Evolutionary conservation across 1,140 invertebrate species (phyloP).

Genomic region (Lordiphosa stackelbergi): DNA sequence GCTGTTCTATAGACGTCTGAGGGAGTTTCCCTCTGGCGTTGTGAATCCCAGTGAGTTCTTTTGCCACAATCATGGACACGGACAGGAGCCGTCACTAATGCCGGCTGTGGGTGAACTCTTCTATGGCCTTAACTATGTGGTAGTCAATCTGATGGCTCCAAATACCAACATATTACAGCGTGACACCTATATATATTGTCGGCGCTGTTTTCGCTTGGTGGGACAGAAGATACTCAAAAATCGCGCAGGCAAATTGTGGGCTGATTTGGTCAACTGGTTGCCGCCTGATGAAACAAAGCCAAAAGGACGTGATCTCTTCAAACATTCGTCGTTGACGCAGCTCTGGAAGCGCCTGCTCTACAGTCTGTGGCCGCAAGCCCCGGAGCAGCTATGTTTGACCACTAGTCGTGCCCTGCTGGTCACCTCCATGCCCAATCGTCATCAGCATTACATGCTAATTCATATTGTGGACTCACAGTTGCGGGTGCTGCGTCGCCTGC

Average conservation of each 20-base stretch:
- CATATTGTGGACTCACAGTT: conserved; percentile 59
- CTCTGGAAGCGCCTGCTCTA: conserved; percentile 37
- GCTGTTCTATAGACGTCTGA: conserved; percentile 28
- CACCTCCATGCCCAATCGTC: conserved; percentile 37
- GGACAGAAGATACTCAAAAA: conserved; percentile 39
- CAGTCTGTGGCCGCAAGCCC: conserved; percentile 32
- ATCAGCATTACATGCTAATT: conserved; percentile 49
- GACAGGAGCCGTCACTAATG: conserved; percentile 19
- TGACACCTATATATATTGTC: conserved; percentile 50
- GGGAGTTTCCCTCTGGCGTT: conserved; percentile 61
- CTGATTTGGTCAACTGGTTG: conserved; percentile 45
- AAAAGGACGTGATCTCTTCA: conserved; percentile 33
- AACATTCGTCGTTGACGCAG: conserved; percentile 37
- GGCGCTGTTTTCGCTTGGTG: conserved; percentile 53
- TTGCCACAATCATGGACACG: conserved; percentile 50
- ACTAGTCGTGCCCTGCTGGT: conserved; percentile 39
- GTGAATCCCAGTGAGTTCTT: conserved; percentile 67
- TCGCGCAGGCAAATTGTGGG: conserved; percentile 56
- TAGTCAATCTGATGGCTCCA: conserved; percentile 29
- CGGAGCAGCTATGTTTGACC: conserved; percentile 21
- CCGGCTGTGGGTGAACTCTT: conserved; percentile 44
- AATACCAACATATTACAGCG: conserved; percentile 12
- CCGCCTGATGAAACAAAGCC: neutral
- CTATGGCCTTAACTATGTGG: conserved; percentile 62
- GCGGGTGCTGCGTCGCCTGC: conserved; percentile 38